Conservation (phyloP, 2,888 invertebrate species). For the Shargacucullia verbasci region DNA sequence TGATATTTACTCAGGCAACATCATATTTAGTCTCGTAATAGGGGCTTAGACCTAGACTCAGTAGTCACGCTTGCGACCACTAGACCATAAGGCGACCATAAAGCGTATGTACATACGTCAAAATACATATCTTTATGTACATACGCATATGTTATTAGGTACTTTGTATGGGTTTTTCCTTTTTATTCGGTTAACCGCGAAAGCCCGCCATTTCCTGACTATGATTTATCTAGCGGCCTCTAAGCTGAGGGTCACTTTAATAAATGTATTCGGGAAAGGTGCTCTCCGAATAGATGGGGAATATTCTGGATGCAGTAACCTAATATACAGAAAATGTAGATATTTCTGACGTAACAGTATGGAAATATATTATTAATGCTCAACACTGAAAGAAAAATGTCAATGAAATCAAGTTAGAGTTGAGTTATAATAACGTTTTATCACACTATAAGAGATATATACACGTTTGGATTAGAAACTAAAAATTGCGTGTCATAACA, state of each 20-base stretch:
- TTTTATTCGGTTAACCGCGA: slow-evolving; percentile 80
- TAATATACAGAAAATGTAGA: slow-evolving; percentile 73
- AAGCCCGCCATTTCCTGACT: slow-evolving; percentile 83
- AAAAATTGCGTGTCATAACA: too few relatives aligned
- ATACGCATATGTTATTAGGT: slow-evolving; percentile 57
- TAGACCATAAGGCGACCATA: too few relatives aligned
- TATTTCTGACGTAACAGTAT: slow-evolving; percentile 59
- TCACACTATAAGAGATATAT: background rate
- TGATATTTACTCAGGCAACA: too few relatives aligned
- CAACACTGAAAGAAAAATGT: slow-evolving; percentile 36
- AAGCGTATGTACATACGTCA: background rate
- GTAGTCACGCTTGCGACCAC: too few relatives aligned
- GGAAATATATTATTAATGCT: slow-evolving; percentile 51
- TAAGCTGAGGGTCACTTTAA: slow-evolving; percentile 87
- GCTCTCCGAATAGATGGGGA: slow-evolving; percentile 79
- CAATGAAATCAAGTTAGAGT: slow-evolving; percentile 6
- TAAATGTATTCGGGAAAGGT: slow-evolving; percentile 87
- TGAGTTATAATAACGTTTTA: slow-evolving; percentile 15
- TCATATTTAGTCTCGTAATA: too few relatives aligned
- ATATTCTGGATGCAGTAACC: slow-evolving; percentile 81
- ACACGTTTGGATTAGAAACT: background rate
- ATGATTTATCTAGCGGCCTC: slow-evolving; percentile 86
- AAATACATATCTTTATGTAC: slow-evolving; percentile 11
- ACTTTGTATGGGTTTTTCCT: slow-evolving; percentile 70
- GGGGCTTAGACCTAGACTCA: too few relatives aligned